Percentiles rank a stretch among this genome's conserved stretches.
These are phyloP conservation scores for Agonum fuliginosum DNA, from an alignment of 2,888 invertebrate species.

Conservation along the genomic window DNA sequence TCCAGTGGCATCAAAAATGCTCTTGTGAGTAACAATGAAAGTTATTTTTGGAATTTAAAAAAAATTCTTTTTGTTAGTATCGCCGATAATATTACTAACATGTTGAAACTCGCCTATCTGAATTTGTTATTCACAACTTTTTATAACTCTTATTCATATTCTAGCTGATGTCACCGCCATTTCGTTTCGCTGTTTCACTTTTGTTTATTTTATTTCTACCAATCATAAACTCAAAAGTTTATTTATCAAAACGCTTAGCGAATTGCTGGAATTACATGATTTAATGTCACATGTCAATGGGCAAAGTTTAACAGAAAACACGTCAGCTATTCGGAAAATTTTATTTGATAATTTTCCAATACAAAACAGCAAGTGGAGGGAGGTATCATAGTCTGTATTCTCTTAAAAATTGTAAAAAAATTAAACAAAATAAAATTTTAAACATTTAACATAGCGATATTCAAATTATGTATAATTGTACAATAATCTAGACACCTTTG, in stretches of 20 bases:
- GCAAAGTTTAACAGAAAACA: conserved; percentile 21
- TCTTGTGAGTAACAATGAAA: too few relatives aligned
- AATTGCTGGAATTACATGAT: conserved; percentile 15
- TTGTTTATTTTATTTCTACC: conserved; percentile 29
- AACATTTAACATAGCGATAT: not conserved
- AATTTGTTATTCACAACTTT: conserved; percentile 21
- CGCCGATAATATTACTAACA: conserved; percentile 6
- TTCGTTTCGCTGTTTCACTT: conserved; percentile 10
- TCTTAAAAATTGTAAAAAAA: not conserved
- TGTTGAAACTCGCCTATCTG: not conserved
- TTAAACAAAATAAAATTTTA: not conserved
- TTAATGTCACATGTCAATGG: not conserved
- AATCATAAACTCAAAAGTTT: conserved; percentile 12
- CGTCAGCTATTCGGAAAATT: not conserved
- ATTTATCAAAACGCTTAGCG: not conserved
- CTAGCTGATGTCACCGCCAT: conserved; percentile 27
- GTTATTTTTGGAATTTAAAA: too few relatives aligned
- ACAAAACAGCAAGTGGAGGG: not conserved
- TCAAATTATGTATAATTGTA: not conserved
- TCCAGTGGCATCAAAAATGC: too few relatives aligned
- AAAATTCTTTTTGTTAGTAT: too few relatives aligned
- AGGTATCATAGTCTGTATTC: not conserved
- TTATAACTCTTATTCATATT: conserved; percentile 40
- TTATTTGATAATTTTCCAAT: not conserved
- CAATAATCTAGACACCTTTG: too few relatives aligned